phyloP scores from a whole-genome alignment of 1,140 invertebrate species.

The Drosophila ogumai region DNA sequence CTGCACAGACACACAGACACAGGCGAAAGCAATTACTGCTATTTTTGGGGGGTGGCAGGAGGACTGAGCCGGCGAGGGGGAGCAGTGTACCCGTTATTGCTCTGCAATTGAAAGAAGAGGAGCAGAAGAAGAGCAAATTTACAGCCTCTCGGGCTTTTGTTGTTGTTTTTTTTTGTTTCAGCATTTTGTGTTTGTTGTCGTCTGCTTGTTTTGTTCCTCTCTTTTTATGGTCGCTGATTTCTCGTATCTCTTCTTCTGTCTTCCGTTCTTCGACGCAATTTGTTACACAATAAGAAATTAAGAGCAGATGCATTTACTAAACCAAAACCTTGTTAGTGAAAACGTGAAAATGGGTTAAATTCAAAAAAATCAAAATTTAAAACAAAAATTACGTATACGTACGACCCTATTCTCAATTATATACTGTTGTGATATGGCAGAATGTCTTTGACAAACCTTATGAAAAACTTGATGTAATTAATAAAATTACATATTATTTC shows the following conservation, averaged over 20 bases:
- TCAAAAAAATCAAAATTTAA: not conserved
- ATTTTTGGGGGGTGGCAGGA: conserved; percentile 42
- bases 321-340: too few species aligned
- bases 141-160: conserved; percentile 43
- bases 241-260: conserved; percentile 36
- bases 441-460: not conserved
- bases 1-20: conserved; percentile 47
- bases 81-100: conserved; percentile 57
- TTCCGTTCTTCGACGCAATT: conserved; percentile 63
- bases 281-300: conserved; percentile 74
- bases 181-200: conserved; percentile 55
- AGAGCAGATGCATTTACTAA: conserved; percentile 34
- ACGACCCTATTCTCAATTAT: not conserved
- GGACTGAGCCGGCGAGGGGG: not conserved
- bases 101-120: conserved; percentile 72
- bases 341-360: not conserved
- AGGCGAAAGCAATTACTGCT: conserved; percentile 73
- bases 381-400: not conserved
- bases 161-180: conserved; percentile 12
- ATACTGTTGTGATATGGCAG: not conserved
- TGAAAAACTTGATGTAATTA: not conserved
- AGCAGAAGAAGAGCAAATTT: conserved; percentile 33
- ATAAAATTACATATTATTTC: not conserved
- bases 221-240: conserved; percentile 52
- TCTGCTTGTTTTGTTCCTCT: conserved; percentile 69